Evolutionary conservation across 1,140 invertebrate species (phyloP), one percentile per base, ranked within the genome.

Genomic region (Phymastichus coffea): DNA sequence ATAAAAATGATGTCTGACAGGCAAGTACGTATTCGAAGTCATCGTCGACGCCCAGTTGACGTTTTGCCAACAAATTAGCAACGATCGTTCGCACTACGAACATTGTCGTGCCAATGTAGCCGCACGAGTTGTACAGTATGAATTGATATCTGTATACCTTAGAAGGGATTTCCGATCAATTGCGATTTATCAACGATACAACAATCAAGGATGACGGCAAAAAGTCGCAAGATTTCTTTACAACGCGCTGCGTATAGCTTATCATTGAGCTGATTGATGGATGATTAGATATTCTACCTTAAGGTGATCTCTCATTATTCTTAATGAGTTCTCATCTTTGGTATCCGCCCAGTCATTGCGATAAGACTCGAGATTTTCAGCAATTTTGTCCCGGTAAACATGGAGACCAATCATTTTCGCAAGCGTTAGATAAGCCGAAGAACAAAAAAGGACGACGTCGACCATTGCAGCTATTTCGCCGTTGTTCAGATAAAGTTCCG

Each of bases 131-230:
- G 38, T 56, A 61, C 7, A 56, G 15, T 14, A 56, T 41, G 8
- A 43, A 43, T 12, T 56, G 53, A 12, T 56, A 61, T 19, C 25
- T 55, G 53, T 61, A 56, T 10, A 56, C 51, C 53, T 61, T 26
- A 33, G 19, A 54, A 0, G 33, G 2, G 3, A 43, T 30, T 55
- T 55, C n/a, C n/a, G n/a, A n/a, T n/a, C n/a, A n/a, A n/a, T n/a
- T n/a, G n/a, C n/a, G n/a, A n/a, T n/a, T n/a, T n/a, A n/a, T n/a
- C n/a, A n/a, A n/a, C n/a, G n/a, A n/a, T n/a, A n/a, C n/a, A n/a
- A n/a, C n/a, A n/a, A n/a, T n/a, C n/a, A n/a, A n/a, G n/a, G n/a
- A n/a, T n/a, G n/a, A n/a, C n/a, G n/a, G n/a, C n/a, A n/a, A n/a
- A n/a, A n/a, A n/a, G n/a, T n/a, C n/a, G n/a, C n/a, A n/a, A n/a